phyloP scores from a whole-genome alignment of 2,888 invertebrate genomes.

The Polyommatus iphigenia region DNA sequence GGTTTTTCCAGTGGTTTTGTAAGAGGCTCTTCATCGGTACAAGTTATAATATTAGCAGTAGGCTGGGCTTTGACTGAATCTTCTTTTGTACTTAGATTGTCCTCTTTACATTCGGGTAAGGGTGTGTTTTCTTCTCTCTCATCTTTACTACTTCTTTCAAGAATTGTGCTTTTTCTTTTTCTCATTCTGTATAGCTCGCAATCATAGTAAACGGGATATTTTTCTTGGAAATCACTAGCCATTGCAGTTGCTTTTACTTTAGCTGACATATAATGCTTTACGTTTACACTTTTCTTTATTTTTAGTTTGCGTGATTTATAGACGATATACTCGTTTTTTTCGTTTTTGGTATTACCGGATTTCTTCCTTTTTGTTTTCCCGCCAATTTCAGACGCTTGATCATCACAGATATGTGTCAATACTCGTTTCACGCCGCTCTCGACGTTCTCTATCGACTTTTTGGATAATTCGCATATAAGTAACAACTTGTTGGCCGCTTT shows the following conservation, averaged over 20 bases:
- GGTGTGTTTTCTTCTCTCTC: not conserved
- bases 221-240: constrained; percentile 52
- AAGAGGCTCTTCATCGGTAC: not conserved
- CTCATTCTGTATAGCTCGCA: constrained; percentile 59
- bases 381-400: constrained; percentile 50
- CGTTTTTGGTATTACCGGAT: constrained; percentile 1
- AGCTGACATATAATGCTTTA: constrained; percentile 62
- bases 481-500: constrained; percentile 70
- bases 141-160: not conserved
- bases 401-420: constrained; percentile 51
- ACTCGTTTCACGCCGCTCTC: constrained; percentile 63
- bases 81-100: not conserved
- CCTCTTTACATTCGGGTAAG: not conserved
- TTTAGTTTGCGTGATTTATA: constrained; percentile 55
- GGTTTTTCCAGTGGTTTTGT: not conserved
- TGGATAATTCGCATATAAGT: constrained; percentile 70
- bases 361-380: constrained; percentile 45
- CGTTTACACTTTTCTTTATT: constrained; percentile 57
- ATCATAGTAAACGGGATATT: constrained; percentile 65
- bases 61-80: not conserved
- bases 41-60: not conserved
- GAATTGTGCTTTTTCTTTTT: constrained; percentile 40
- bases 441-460: constrained; percentile 70
- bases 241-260: constrained; percentile 58
- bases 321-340: constrained; percentile 52